Percentiles rank a stretch among this genome's conserved stretches.
Evolutionary conservation across 2,888 invertebrate genomes (phyloP).

Genomic region (Apotomis capreana): DNA sequence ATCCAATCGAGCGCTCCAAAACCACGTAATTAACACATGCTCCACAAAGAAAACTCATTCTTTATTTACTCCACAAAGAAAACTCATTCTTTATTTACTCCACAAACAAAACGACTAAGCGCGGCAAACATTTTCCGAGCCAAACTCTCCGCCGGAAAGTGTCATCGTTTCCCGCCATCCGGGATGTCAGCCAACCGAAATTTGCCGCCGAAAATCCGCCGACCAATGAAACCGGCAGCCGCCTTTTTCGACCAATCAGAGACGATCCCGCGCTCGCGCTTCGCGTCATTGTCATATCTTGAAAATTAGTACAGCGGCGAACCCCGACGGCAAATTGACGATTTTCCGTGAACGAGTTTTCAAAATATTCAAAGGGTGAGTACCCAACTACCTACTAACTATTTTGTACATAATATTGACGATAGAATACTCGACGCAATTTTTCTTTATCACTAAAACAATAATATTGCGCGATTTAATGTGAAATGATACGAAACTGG

Average conservation of each 20-base stretch:
- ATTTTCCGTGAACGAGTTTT: conserved; percentile 72
- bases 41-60: conserved; percentile 30
- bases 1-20: conserved; percentile 12
- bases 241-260: conserved; percentile 79
- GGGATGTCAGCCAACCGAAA: conserved; percentile 80
- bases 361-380: conserved; percentile 69
- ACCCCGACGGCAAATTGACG: conserved; percentile 80
- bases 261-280: conserved; percentile 80
- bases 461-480: conserved; percentile 34
- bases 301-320: conserved; percentile 82
- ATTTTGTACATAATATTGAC: conserved; percentile 34
- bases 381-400: conserved; percentile 48
- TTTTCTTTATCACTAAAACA: conserved; percentile 9
- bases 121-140: conserved; percentile 77
- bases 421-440: conserved; percentile 1
- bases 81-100: conserved; percentile 34
- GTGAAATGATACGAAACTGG: conserved; percentile 14
- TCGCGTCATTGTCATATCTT: conserved; percentile 81
- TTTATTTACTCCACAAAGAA: conserved; percentile 40
- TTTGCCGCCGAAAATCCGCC: conserved; percentile 76
- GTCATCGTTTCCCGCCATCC: conserved; percentile 79
- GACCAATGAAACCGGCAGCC: conserved; percentile 74
- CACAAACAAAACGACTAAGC: conserved; percentile 58
- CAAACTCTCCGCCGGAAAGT: conserved; percentile 78
- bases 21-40: conserved; percentile 21